A percentile compares a stretch with the other conserved stretches of the same genome.
Evolutionary conservation across 92 coral and sea anemone species (phyloP).

Genomic region (Paragorgia papillata): DNA sequence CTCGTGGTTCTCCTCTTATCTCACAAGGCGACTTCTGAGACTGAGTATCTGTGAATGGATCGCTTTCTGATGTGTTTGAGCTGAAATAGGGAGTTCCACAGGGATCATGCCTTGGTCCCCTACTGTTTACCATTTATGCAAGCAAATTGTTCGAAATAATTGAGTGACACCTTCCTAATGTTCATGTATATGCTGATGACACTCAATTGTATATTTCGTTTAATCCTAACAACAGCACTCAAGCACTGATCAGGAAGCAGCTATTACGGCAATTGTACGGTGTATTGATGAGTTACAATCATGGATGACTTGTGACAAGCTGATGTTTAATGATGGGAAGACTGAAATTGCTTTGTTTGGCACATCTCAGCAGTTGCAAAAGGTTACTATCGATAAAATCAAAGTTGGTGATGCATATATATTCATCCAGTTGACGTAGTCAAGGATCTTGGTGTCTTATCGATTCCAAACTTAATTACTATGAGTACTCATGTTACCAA

Average conservation of each 20-base stretch:
- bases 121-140: conserved; percentile 13
- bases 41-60: not conserved
- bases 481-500: conserved; percentile 6
- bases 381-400: not conserved
- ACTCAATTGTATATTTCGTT: conserved; percentile 12
- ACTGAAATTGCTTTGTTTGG: conserved; percentile 16
- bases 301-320: conserved; percentile 29
- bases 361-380: conserved; percentile 25
- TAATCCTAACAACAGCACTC: not conserved
- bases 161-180: conserved; percentile 11
- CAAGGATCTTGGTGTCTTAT: not conserved
- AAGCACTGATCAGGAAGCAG: not conserved
- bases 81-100: conserved; percentile 3
- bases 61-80: not conserved
- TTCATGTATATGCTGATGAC: too few species aligned
- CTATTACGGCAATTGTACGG: not conserved
- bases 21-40: not conserved
- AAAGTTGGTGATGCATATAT: not conserved
- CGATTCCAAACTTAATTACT: not conserved
- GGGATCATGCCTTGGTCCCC: too few species aligned
- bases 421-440: too few species aligned
- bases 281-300: conserved; percentile 14
- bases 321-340: conserved; percentile 30
- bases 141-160: too few species aligned
- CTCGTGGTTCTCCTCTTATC: too few species aligned